Percentiles rank a stretch among this genome's conserved stretches.
Conservation (phyloP, 2,113 vertebrate species). For the Bos indicus region DNA sequence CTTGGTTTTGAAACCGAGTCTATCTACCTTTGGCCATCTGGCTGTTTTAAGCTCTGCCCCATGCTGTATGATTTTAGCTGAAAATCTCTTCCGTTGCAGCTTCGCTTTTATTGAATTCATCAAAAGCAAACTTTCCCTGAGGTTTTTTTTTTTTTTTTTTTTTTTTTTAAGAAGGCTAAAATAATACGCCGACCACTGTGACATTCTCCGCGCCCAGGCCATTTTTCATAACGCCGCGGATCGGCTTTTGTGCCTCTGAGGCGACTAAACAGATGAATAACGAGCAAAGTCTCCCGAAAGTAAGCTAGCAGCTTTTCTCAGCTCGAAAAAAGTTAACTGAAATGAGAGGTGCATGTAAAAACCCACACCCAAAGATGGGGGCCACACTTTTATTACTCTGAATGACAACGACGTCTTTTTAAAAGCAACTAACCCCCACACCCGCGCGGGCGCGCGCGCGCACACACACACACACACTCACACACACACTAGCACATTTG, state of each 20-base stretch:
- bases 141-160: conserved; percentile 83
- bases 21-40: conserved; percentile 85
- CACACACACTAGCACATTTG: conserved; percentile 48
- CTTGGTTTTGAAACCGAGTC: conserved; percentile 71
- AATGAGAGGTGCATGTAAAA: conserved; percentile 79
- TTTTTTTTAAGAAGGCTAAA: conserved; percentile 84
- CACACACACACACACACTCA: conserved; percentile 59
- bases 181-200: conserved; percentile 98
- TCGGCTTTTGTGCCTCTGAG: conserved; percentile 92
- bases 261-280: conserved; percentile 89
- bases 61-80: conserved; percentile 87
- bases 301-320: conserved; percentile 82
- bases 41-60: conserved; percentile 85
- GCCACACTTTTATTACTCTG: conserved; percentile 79
- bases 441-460: conserved; percentile 44
- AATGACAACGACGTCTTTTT: conserved; percentile 77
- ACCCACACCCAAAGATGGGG: conserved; percentile 76
- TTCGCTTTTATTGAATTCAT: conserved; percentile 92
- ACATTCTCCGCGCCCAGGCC: conserved; percentile 93
- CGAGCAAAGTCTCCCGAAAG: conserved; percentile 82
- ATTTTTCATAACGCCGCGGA: conserved; percentile 95
- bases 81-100: conserved; percentile 88
- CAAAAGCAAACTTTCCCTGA: conserved; percentile 93
- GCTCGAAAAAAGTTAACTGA: conserved; percentile 82
- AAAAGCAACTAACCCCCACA: conserved; percentile 75